phyloP scores from a whole-genome alignment of 2,797 vertebrate genomes.

The Salmo trutta region DNA sequence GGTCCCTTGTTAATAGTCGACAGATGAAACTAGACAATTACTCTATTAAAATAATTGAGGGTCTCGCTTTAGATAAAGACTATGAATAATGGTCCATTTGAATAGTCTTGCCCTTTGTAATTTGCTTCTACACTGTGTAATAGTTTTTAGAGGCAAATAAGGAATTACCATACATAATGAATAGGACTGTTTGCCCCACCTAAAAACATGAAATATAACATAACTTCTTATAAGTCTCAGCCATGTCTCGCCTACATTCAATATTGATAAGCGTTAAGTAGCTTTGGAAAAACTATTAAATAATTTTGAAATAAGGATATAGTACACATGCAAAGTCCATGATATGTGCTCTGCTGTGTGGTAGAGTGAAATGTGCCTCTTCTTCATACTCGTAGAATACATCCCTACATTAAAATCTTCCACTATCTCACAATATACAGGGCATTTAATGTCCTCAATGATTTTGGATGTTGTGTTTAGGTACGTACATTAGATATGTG shows the following conservation, averaged over 20 bases:
- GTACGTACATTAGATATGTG: neutral
- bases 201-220: constrained; percentile 34
- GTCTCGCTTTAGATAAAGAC: constrained; percentile 52
- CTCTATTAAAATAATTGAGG: constrained; percentile 69
- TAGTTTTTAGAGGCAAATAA: constrained; percentile 35
- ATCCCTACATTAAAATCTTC: too few relatives aligned
- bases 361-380: neutral
- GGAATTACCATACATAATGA: constrained; percentile 60
- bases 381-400: neutral
- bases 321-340: too few relatives aligned
- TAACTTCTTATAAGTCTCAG: constrained; percentile 40
- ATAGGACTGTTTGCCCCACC: constrained; percentile 47
- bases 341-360: neutral
- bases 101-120: constrained; percentile 46
- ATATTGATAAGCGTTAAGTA: constrained; percentile 9
- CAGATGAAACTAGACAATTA: constrained; percentile 61
- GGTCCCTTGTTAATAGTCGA: constrained; percentile 41
- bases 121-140: constrained; percentile 36
- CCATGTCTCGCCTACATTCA: constrained; percentile 17
- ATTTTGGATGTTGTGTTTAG: neutral
- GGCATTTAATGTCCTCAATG: neutral
- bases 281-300: neutral
- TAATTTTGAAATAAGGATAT: neutral
- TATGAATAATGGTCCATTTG: constrained; percentile 52
- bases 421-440: neutral